phyloP scores from a whole-genome alignment of 2,797 vertebrate species.

The Myoxocephalus aenaeus region DNA sequence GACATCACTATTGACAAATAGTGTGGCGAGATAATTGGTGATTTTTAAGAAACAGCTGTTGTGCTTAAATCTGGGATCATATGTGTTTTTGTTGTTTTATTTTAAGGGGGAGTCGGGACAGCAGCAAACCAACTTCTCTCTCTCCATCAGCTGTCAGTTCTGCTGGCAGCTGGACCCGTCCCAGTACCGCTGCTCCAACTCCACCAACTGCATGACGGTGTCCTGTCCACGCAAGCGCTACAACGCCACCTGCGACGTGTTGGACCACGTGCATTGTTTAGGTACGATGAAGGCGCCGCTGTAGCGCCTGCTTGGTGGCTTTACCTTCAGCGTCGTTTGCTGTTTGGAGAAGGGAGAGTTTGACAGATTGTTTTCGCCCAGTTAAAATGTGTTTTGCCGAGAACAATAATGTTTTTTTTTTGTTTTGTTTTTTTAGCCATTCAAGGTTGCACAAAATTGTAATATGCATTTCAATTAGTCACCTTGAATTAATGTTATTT shows the following conservation, averaged over 20 bases:
- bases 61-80: not conserved
- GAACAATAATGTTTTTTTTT: not conserved
- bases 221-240: conserved; percentile 92
- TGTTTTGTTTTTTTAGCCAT: no score
- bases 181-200: conserved; percentile 90
- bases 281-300: conserved; percentile 77
- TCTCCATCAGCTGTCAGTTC: conserved; percentile 92
- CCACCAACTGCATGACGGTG: conserved; percentile 93
- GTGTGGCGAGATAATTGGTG: no score
- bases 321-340: not conserved
- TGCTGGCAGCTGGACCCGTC: conserved; percentile 96
- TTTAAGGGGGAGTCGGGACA: conserved; percentile 85
- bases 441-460: not conserved
- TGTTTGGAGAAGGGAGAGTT: not conserved
- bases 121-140: conserved; percentile 85
- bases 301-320: not conserved
- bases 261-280: conserved; percentile 93
- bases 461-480: not conserved
- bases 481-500: not conserved
- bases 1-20: not conserved
- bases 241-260: conserved; percentile 89
- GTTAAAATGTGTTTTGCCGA: not conserved
- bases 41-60: not conserved
- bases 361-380: not conserved
- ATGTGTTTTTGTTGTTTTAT: not conserved